Conservation (phyloP, 53 echinoderm and acorn worm genomes). For the Arbacia lixula region DNA sequence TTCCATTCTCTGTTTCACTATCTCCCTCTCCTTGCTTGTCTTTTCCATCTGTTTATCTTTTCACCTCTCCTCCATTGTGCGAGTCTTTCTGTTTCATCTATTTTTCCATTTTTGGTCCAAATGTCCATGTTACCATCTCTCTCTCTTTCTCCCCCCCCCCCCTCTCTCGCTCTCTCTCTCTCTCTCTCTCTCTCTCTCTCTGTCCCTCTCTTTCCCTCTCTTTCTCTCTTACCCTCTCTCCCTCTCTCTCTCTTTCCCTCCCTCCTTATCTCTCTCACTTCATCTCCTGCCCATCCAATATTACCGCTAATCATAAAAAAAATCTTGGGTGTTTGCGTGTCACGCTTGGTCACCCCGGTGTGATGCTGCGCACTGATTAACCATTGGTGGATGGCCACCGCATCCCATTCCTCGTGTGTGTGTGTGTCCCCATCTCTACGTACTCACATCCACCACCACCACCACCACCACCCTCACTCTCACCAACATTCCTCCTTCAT, state of each 20-base stretch:
- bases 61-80: no score
- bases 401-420: no score
- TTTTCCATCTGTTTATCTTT: no score
- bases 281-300: not conserved
- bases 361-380: conserved; percentile 1
- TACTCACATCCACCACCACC: conserved; percentile 5
- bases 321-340: conserved; percentile 22
- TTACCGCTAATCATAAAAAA: no score
- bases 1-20: no score
- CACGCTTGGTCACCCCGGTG: conserved; percentile 27
- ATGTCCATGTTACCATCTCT: not conserved
- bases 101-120: not conserved
- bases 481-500: no score
- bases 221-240: not conserved
- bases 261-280: not conserved
- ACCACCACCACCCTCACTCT: conserved; percentile 4
- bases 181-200: not conserved
- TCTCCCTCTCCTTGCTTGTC: no score
- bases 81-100: not conserved
- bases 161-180: not conserved
- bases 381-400: conserved; percentile 22
- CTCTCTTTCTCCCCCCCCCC: not conserved
- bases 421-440: no score
- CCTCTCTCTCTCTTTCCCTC: not conserved
- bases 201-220: not conserved